Percentiles rank a stretch among this genome's conserved stretches.
Conservation (phyloP, 92 coral and sea anemone species). For the Epizoanthus scotinus region DNA sequence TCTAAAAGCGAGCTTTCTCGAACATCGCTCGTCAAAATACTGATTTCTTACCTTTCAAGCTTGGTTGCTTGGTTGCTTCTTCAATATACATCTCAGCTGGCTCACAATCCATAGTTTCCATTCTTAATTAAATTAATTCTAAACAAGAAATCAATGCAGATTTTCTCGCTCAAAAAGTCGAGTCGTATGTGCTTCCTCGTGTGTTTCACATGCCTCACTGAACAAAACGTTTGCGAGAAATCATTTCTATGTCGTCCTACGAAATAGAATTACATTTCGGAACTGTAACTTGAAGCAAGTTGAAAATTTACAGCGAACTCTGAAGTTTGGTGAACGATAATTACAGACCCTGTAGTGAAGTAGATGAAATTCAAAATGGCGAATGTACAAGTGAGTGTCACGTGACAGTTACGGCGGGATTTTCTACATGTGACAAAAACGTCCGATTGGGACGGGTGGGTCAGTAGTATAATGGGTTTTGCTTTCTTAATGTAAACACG, state of each 20-base stretch:
- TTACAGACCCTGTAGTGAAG: conserved; percentile 31
- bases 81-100: conserved; percentile 11
- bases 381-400: conserved; percentile 17
- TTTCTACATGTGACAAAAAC: background rate
- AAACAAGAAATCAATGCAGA: background rate
- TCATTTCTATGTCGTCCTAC: background rate
- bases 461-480: background rate
- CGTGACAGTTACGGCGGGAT: conserved; percentile 44
- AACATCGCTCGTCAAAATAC: background rate
- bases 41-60: conserved; percentile 13
- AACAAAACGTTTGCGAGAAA: background rate
- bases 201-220: conserved; percentile 13
- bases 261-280: background rate
- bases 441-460: conserved; percentile 24
- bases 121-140: background rate
- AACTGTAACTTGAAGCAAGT: background rate
- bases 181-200: background rate
- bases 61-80: conserved; percentile 10
- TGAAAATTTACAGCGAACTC: background rate
- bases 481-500: no score
- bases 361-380: conserved; percentile 27
- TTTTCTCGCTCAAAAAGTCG: background rate
- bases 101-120: conserved; percentile 9
- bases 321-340: background rate
- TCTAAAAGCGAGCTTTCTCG: no score